These are phyloP conservation scores for Sylvicola cinctus DNA, from an alignment of 2,888 invertebrate genomes.

Conservation along the genomic window DNA sequence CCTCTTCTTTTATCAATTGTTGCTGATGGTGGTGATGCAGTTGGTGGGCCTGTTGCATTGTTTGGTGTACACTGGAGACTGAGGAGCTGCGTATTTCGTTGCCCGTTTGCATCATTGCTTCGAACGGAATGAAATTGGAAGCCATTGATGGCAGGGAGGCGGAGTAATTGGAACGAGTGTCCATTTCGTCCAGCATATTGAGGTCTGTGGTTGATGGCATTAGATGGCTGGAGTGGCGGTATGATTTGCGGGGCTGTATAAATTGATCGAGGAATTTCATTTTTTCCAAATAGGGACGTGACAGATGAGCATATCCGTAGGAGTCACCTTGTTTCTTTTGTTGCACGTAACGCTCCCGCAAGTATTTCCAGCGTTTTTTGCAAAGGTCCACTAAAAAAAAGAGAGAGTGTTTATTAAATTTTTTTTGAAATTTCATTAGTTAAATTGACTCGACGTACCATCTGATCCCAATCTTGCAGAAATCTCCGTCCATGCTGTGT, in stretches of 20 bases:
- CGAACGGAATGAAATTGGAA: neutral
- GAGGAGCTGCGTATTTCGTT: neutral
- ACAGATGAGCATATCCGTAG: slow-evolving; percentile 24
- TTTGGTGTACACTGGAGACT: neutral
- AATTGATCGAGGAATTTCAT: slow-evolving; percentile 26
- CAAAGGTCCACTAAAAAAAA: slow-evolving; percentile 20
- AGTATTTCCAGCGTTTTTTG: slow-evolving; percentile 25
- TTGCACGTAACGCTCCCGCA: slow-evolving; percentile 24
- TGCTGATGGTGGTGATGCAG: neutral
- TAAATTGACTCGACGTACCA: slow-evolving; percentile 14
- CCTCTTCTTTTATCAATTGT: slow-evolving; percentile 1
- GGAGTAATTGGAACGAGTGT: slow-evolving; percentile 9
- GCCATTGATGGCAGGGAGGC: neutral
- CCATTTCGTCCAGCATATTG: neutral
- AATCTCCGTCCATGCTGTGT: slow-evolving; percentile 23
- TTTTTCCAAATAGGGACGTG: slow-evolving; percentile 25
- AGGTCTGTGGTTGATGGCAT: slow-evolving; percentile 10
- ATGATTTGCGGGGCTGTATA: slow-evolving; percentile 24
- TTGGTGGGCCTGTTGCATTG: neutral
- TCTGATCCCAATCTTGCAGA: slow-evolving; percentile 21
- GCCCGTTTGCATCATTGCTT: neutral
- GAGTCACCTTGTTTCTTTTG: slow-evolving; percentile 25
- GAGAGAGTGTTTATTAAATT: slow-evolving; percentile 1
- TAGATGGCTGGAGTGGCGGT: slow-evolving; percentile 21
- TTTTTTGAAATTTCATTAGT: neutral